These are phyloP conservation scores for Tipula confusa DNA, from an alignment of 2,888 invertebrate genomes.

Conservation along the genomic window DNA sequence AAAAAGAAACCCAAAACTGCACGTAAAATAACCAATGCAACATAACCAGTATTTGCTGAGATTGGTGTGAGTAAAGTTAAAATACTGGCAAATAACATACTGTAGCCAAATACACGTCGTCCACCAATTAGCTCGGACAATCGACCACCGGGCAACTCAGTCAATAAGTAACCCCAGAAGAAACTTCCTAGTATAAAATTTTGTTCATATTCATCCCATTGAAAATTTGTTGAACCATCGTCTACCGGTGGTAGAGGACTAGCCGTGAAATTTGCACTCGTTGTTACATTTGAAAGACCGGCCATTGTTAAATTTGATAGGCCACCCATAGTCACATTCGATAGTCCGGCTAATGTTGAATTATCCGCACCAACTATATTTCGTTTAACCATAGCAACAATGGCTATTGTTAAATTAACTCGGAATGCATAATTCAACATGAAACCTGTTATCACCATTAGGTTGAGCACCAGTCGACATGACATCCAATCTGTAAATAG, in stretches of 20 bases:
- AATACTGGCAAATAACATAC: conserved; percentile 75
- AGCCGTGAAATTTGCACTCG: neutral
- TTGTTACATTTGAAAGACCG: neutral
- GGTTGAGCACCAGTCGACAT: conserved; percentile 75
- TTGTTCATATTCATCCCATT: conserved; percentile 74
- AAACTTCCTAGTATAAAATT: conserved; percentile 80
- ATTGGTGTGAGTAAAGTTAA: conserved; percentile 77
- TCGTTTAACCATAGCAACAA: conserved; percentile 73
- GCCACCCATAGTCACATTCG: neutral
- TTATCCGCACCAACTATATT: neutral
- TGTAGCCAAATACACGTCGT: conserved; percentile 78
- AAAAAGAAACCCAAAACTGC: conserved; percentile 72
- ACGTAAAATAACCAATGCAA: conserved; percentile 66
- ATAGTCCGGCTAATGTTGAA: neutral
- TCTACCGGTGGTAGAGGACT: conserved; percentile 32
- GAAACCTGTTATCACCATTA: conserved; percentile 82
- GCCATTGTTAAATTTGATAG: neutral
- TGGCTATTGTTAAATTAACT: conserved; percentile 81
- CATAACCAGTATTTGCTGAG: conserved; percentile 65
- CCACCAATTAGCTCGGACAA: conserved; percentile 80
- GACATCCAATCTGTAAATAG: conserved; percentile 61
- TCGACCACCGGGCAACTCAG: conserved; percentile 83
- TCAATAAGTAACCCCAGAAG: conserved; percentile 89
- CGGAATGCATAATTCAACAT: conserved; percentile 87
- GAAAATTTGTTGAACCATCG: conserved; percentile 52